phyloP scores from a whole-genome alignment of 1,140 invertebrate genomes.

The Cydia pomonella region DNA sequence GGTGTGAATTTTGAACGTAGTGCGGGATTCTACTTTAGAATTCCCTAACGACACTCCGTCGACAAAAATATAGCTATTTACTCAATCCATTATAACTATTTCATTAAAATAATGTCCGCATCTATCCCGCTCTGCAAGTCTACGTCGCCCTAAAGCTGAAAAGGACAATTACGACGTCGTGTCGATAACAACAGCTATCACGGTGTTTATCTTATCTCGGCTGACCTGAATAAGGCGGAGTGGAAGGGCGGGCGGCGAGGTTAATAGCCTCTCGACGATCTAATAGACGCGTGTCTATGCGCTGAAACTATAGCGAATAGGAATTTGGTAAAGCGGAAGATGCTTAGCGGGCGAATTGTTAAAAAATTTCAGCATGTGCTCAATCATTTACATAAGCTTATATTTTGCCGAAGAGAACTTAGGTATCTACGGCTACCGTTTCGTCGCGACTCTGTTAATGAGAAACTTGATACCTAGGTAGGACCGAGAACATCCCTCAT shows the following conservation, averaged over 20 bases:
- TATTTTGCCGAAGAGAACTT: too few relatives aligned
- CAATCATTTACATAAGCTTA: too few relatives aligned
- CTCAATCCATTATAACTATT: background rate
- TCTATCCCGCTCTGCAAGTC: background rate
- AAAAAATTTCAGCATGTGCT: too few relatives aligned
- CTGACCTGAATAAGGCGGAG: slow-evolving; percentile 18
- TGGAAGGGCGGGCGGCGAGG: slow-evolving; percentile 13
- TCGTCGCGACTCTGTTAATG: too few relatives aligned
- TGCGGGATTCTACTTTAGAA: background rate
- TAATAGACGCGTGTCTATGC: background rate
- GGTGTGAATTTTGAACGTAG: too few relatives aligned
- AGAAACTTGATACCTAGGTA: too few relatives aligned
- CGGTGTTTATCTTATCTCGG: slow-evolving; percentile 31
- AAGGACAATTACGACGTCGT: slow-evolving; percentile 29
- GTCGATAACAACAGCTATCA: slow-evolving; percentile 27
- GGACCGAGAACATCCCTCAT: too few relatives aligned
- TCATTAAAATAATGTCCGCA: background rate
- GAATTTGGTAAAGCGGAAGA: background rate
- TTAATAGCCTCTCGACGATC: background rate
- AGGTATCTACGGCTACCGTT: too few relatives aligned
- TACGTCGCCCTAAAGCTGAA: slow-evolving; percentile 8
- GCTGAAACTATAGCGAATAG: background rate
- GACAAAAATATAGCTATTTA: background rate
- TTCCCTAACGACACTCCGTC: background rate
- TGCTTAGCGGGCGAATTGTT: too few relatives aligned